A percentile compares a stretch with the other conserved stretches of the same genome.
phyloP scores from a whole-genome alignment of 2,113 vertebrate genomes.

The Nanorana parkeri region DNA sequence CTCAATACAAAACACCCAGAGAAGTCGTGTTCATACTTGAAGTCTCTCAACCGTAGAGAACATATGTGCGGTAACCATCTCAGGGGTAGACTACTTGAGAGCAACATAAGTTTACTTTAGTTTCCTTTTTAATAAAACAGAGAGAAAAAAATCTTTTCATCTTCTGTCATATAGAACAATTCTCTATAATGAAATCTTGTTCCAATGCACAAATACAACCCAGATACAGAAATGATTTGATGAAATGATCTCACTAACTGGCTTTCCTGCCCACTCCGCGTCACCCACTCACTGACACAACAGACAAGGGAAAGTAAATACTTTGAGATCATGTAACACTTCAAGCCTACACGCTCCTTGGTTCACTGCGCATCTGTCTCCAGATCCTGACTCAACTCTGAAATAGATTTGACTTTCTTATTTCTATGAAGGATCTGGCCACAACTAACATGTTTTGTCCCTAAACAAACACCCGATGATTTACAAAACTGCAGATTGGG shows the following conservation, averaged over 20 bases:
- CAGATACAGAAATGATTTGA: slow-evolving; percentile 31
- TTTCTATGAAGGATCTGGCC: background rate
- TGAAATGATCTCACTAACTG: background rate
- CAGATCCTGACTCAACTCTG: slow-evolving; percentile 25
- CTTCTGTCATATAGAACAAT: too few relatives aligned
- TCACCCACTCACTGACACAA: slow-evolving; percentile 47
- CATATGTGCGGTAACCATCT: too few relatives aligned
- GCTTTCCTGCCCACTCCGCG: slow-evolving; percentile 5
- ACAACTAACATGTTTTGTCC: background rate
- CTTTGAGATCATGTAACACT: slow-evolving; percentile 19
- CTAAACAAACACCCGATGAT: background rate
- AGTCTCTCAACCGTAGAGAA: too few relatives aligned
- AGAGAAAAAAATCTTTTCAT: too few relatives aligned
- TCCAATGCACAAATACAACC: background rate
- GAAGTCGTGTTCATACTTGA: too few relatives aligned
- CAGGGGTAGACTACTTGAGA: too few relatives aligned
- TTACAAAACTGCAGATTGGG: background rate
- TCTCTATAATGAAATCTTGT: too few relatives aligned
- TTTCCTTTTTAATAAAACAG: too few relatives aligned
- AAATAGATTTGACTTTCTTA: background rate
- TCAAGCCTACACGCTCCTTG: slow-evolving; percentile 7
- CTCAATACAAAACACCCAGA: too few relatives aligned
- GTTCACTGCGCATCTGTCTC: slow-evolving; percentile 1
- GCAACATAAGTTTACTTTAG: too few relatives aligned
- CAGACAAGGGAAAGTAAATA: slow-evolving; percentile 22